Evolutionary conservation across 2,113 vertebrate species (phyloP), one percentile per base, ranked within the genome.

Genomic region (Haplotaxodon microlepis): DNA sequence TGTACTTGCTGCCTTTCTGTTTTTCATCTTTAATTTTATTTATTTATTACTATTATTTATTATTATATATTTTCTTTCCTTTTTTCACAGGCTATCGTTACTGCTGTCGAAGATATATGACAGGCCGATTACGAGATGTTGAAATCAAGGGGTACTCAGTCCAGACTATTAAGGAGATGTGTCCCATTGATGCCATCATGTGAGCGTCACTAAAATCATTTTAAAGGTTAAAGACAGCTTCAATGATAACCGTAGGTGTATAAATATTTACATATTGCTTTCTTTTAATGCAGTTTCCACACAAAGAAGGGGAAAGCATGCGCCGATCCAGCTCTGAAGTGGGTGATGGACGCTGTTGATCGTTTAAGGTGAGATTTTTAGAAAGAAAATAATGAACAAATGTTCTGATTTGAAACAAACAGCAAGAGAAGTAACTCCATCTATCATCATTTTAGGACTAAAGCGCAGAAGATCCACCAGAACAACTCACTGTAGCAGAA

Each of bases 141-240:
- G 4, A 1, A 0, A 95, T 97, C 45, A 80, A 4, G 5, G 95
- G 95, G 9, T 95, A 92, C 73, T 92, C 95, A 1, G 84, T 96
- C 34, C 96, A 96, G 90, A 85, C 47, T 4, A 9, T 53, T 1
- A 84, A 4, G 10, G 86, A 83, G 81, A 1, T 82, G 8, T 96
- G 96, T 83, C 17, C 54, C 4, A 94, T 96, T 11, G 38, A 88
- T 31, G 94, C 95, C 73, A 92, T 96, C 34, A 94, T 95, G 95
- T 95, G 45, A 94, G 91, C 81, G 29, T 85, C 7, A 31, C 24
- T 11, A 4, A 88, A n/a, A 6, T 83, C 8, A 7, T 81, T 42
- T 13, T 50, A 78, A 78, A 78, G 42, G 17, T 76, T 78, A 78
- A 29, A 29, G 2, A 27, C 38, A 61, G 5, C 2, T 21, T 47